Conservation (phyloP, 2,888 invertebrate genomes). For the Aleiodes alternator region DNA sequence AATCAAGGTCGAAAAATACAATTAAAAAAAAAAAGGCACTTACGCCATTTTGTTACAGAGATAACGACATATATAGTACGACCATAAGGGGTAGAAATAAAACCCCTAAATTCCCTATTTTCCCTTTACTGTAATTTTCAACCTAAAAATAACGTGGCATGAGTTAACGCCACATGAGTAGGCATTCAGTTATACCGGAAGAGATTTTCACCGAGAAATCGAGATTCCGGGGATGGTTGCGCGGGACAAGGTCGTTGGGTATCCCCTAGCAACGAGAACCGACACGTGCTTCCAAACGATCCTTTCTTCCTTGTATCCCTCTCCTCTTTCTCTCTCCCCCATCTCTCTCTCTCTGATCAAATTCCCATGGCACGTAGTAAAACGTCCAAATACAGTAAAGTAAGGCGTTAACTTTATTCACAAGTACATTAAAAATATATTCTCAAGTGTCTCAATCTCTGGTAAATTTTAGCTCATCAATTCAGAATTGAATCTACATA, state of each 20-base stretch:
- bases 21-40: too few relatives aligned
- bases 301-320: conserved; percentile 46
- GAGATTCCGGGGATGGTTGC: conserved; percentile 64
- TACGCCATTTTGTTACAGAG: too few relatives aligned
- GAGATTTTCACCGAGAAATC: conserved; percentile 54
- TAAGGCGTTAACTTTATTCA: neutral
- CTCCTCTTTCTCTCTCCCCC: conserved; percentile 16
- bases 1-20: too few relatives aligned
- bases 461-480: neutral
- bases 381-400: too few relatives aligned
- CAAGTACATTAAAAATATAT: neutral
- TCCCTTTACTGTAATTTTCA: conserved; percentile 28
- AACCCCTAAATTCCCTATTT: neutral
- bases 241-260: conserved; percentile 73
- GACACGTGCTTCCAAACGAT: conserved; percentile 70
- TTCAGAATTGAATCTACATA: too few relatives aligned
- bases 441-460: neutral
- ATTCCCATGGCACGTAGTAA: neutral
- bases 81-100: neutral
- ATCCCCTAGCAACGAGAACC: conserved; percentile 69
- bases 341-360: neutral
- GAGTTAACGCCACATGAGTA: conserved; percentile 53
- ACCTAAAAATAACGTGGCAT: conserved; percentile 44
- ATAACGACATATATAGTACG: too few relatives aligned
- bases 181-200: conserved; percentile 50